phyloP scores from a whole-genome alignment of 1,140 invertebrate species.

The Lepidotrigona ventralis region DNA sequence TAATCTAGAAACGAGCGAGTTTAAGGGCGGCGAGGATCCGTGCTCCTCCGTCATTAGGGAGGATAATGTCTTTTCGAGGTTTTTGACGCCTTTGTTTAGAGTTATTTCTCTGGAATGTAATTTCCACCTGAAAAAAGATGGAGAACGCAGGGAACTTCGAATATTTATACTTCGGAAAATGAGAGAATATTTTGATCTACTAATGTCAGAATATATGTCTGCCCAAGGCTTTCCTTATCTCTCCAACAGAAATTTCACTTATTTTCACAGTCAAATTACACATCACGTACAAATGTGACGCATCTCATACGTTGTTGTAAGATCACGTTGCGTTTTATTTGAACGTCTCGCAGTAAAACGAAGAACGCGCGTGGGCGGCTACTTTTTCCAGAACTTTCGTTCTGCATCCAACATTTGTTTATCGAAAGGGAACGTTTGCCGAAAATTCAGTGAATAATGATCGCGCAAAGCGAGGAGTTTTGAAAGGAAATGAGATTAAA shows the following conservation, averaged over 20 bases:
- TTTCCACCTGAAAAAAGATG: too few species aligned
- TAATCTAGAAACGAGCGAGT: neutral
- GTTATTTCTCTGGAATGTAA: too few species aligned
- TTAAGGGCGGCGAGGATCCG: neutral
- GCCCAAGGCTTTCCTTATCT: too few species aligned
- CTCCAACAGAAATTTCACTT: too few species aligned
- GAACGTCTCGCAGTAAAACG: neutral
- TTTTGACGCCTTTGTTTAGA: too few species aligned
- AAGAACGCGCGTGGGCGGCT: constrained; percentile 5
- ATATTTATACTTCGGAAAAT: too few species aligned
- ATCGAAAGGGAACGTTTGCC: neutral
- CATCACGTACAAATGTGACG: neutral
- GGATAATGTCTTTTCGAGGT: neutral
- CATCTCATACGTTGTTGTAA: neutral
- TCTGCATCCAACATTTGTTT: neutral
- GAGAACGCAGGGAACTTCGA: too few species aligned
- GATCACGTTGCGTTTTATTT: neutral
- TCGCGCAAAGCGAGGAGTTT: neutral
- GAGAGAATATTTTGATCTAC: too few species aligned
- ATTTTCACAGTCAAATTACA: neutral
- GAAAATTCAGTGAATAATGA: neutral
- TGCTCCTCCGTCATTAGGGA: neutral
- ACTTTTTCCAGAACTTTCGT: constrained; percentile 14
- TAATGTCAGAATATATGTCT: too few species aligned
- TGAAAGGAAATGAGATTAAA: neutral